phyloP scores from a whole-genome alignment of 2,113 vertebrate species.

The Galeopterus variegatus region DNA sequence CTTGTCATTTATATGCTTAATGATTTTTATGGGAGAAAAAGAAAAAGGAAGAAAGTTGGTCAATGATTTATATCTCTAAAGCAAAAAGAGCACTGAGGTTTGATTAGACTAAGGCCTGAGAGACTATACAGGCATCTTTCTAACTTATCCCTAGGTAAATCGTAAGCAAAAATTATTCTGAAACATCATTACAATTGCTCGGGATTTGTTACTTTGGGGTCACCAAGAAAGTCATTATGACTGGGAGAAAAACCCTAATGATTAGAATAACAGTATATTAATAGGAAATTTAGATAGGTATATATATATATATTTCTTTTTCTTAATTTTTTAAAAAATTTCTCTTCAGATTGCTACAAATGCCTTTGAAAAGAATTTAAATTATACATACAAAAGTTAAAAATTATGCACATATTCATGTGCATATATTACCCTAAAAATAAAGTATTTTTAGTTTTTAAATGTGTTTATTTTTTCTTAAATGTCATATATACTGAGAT shows the following conservation, averaged over 20 bases:
- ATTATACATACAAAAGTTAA: not conserved
- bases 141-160: not conserved
- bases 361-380: not conserved
- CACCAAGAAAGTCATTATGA: not conserved
- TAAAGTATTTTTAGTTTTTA: not conserved
- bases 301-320: too few relatives aligned
- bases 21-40: not conserved
- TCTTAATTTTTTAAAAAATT: not conserved
- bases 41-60: not conserved
- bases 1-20: not conserved
- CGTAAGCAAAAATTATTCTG: not conserved
- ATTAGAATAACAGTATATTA: not conserved
- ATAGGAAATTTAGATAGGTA: not conserved
- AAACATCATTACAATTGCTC: not conserved
- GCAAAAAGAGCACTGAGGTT: not conserved
- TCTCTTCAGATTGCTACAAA: not conserved
- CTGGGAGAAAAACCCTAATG: not conserved
- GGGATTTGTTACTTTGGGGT: not conserved
- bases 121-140: not conserved
- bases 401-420: not conserved
- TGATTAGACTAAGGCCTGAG: not conserved
- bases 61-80: conserved; percentile 19
- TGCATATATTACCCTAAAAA: not conserved
- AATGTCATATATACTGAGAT: not conserved
- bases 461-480: not conserved